Conservation (phyloP, 2,113 vertebrate genomes). For the Sterrhoptilus dennistouni region DNA sequence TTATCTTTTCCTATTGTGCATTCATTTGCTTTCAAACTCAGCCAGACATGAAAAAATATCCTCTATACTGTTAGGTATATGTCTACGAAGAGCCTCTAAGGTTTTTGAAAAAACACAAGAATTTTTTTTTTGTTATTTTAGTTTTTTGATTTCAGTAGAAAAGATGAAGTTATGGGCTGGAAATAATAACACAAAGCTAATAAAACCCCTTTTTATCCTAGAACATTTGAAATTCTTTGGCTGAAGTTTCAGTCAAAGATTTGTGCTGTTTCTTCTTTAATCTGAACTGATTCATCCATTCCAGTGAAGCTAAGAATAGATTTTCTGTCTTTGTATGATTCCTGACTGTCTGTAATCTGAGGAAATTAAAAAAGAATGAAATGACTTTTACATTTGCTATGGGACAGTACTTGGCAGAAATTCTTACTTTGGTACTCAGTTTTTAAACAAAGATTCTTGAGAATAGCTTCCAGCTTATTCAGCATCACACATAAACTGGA, state of each 20-base stretch:
- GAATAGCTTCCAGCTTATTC: background rate
- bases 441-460: slow-evolving; percentile 22
- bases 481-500: background rate
- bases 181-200: background rate
- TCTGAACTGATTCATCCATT: slow-evolving; percentile 22
- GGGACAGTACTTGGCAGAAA: slow-evolving; percentile 12
- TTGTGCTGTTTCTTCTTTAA: background rate
- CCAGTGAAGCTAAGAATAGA: slow-evolving; percentile 2
- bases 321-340: slow-evolving; percentile 7
- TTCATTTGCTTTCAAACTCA: background rate
- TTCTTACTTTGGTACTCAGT: slow-evolving; percentile 10
- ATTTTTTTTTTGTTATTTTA: background rate
- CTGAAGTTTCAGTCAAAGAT: background rate
- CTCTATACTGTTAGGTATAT: background rate
- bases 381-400: slow-evolving; percentile 2
- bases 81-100: background rate
- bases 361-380: slow-evolving; percentile 23
- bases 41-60: background rate
- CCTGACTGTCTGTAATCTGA: background rate
- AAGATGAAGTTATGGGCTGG: background rate
- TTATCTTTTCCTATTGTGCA: background rate
- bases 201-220: background rate
- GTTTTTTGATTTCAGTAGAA: background rate
- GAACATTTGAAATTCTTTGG: background rate
- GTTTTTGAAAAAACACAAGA: background rate